phyloP scores from a whole-genome alignment of 2,888 invertebrate species.

The Liopterus haemorrhoidalis region DNA sequence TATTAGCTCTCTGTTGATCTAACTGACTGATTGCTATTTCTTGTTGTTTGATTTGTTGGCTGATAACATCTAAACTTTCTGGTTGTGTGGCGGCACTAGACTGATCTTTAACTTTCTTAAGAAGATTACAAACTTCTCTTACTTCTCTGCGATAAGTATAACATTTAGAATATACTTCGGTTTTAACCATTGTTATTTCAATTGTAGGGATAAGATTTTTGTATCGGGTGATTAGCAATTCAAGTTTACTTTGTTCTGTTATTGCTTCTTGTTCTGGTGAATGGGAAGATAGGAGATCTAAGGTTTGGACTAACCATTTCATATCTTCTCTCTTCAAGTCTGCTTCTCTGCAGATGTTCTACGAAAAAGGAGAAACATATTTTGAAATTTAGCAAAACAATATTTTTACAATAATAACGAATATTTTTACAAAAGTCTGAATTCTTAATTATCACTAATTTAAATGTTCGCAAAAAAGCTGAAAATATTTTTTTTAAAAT shows the following conservation, averaged over 20 bases:
- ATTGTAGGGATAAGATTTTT: slow-evolving; percentile 87
- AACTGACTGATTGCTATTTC: slow-evolving; percentile 75
- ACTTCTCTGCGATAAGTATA: slow-evolving; percentile 88
- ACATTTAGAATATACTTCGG: slow-evolving; percentile 86
- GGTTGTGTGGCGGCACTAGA: slow-evolving; percentile 59
- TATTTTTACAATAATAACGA: too few relatives aligned
- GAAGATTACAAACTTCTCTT: slow-evolving; percentile 72
- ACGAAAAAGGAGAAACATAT: too few relatives aligned
- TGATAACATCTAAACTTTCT: slow-evolving; percentile 67
- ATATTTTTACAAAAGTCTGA: too few relatives aligned
- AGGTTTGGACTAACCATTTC: slow-evolving; percentile 89
- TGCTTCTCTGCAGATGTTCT: slow-evolving; percentile 87
- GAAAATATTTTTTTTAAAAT: too few relatives aligned
- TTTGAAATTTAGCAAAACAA: too few relatives aligned
- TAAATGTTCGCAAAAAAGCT: too few relatives aligned
- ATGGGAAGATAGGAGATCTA: slow-evolving; percentile 79
- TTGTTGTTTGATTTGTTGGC: slow-evolving; percentile 72
- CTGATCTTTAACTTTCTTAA: slow-evolving; percentile 71
- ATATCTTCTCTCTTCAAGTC: slow-evolving; percentile 87
- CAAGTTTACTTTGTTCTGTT: slow-evolving; percentile 74
- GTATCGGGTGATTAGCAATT: slow-evolving; percentile 77
- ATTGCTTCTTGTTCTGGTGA: slow-evolving; percentile 75
- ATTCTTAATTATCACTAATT: too few relatives aligned
- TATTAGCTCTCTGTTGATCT: slow-evolving; percentile 75
- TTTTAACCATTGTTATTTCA: slow-evolving; percentile 88